Base-by-base conservation (phyloP, 2,113 vertebrate species). In the Phyllostomus discolor region DNA sequence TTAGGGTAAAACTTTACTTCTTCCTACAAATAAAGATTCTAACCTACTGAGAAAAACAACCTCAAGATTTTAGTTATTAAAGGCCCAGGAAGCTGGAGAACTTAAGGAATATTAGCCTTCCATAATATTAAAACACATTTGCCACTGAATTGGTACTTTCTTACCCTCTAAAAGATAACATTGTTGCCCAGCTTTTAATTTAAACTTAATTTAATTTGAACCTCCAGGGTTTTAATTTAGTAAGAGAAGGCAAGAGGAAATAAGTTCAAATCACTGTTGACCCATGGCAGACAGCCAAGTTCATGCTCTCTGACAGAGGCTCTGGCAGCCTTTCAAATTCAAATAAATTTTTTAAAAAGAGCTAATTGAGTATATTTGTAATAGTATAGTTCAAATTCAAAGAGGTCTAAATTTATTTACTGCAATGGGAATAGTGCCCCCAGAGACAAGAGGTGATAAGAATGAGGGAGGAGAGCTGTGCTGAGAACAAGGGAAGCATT, bases 81-180 rank as follows among this genome's bases (percentile, higher is more conserved):
- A 92, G 33, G 75, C 4, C 20, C 46, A 16, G 11, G 26, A 80
- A 93, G 5, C 57, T 76, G 33, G 64, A 78, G 28, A 80, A 94
- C 98, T 97, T 96, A 97, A 97, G 93, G 54, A 57, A 88, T 64
- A 91, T 93, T 28, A 95, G 6, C 17, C 35, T 97, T 98, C 96
- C 67, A 31, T 57, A 96, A 62, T 88, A 82, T 59, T 94, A 92
- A 94, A 96, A 69, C 10, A 88, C 75, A 75, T 94, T 97, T 93
- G 86, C 78, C 89, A 64, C 57, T 91, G 85, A 96, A 66, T 84
- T 79, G 64, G 11, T 72, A 38, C 54, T 96, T 72, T 62, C 14
- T 79, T 70, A 31, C 10, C 43, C 75, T 91, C 54, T 93, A 73
- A 96, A 97, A 90, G 78, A 97, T 73, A 83, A 62, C 41, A 41